Evolutionary conservation across 2,888 invertebrate species (phyloP).

Genomic region (Theretra japonica): DNA sequence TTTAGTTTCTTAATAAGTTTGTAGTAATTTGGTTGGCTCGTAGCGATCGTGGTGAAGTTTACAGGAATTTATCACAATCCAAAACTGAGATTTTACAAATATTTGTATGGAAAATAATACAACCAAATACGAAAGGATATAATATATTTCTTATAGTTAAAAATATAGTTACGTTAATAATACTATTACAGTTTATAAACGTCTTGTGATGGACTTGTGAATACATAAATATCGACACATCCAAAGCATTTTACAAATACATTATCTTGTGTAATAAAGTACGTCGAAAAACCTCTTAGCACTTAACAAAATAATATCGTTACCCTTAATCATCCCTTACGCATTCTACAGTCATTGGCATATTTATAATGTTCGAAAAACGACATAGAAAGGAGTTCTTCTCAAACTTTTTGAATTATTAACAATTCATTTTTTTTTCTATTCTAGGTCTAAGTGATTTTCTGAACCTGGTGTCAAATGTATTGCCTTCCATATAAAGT

Average conservation of each 20-base stretch:
- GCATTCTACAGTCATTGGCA: too few species aligned
- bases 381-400: background rate
- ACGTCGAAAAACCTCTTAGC: too few species aligned
- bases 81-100: too few species aligned
- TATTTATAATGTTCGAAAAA: too few species aligned
- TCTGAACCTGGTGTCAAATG: too few species aligned
- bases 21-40: too few species aligned
- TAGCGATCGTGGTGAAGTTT: too few species aligned
- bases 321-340: too few species aligned
- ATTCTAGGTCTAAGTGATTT: too few species aligned
- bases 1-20: too few species aligned
- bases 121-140: conserved; percentile 13
- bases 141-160: conserved; percentile 17
- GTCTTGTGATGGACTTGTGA: background rate
- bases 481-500: too few species aligned
- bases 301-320: background rate
- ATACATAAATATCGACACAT: background rate
- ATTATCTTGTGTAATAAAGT: background rate
- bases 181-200: conserved; percentile 10
- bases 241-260: background rate
- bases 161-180: conserved; percentile 20
- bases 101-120: background rate
- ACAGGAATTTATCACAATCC: too few species aligned
- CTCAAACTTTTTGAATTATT: background rate
- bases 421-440: background rate